Conservation (phyloP, 2,888 invertebrate species). For the Tubulanus polymorphus region DNA sequence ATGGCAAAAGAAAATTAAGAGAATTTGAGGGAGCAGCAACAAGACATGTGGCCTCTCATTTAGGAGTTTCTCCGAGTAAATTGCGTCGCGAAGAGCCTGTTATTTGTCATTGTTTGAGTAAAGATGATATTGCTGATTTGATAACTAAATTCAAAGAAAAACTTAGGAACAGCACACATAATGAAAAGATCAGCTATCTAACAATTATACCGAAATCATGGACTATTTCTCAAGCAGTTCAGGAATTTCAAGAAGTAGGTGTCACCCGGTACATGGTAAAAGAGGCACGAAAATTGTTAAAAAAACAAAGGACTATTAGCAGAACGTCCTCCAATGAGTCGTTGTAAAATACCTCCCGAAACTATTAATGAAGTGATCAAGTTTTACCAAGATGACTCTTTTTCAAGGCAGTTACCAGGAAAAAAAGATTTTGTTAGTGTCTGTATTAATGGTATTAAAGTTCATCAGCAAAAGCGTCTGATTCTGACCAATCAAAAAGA, state of each 20-base stretch:
- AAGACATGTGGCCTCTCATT: background rate
- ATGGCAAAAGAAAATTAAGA: background rate
- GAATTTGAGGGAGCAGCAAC: too few species aligned
- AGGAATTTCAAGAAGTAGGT: background rate
- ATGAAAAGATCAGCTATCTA: background rate
- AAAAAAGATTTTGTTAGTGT: constrained; percentile 1
- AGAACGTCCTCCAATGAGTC: background rate
- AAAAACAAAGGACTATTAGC: background rate
- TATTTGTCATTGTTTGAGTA: background rate
- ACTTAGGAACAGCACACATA: background rate
- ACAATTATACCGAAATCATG: background rate
- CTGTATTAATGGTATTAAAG: background rate
- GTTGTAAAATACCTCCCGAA: background rate
- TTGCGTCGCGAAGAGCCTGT: too few species aligned
- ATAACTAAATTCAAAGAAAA: background rate
- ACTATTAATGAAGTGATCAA: background rate
- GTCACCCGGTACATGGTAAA: background rate
- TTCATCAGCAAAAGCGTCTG: background rate
- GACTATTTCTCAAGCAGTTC: background rate
- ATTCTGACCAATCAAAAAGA: background rate
- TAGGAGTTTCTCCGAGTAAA: background rate
- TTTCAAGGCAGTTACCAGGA: background rate
- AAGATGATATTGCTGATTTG: background rate
- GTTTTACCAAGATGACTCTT: background rate
- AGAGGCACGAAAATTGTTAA: background rate